Conservation (phyloP, 64 coral and sea anemone genomes). For the Astreopora myriophthalma region DNA sequence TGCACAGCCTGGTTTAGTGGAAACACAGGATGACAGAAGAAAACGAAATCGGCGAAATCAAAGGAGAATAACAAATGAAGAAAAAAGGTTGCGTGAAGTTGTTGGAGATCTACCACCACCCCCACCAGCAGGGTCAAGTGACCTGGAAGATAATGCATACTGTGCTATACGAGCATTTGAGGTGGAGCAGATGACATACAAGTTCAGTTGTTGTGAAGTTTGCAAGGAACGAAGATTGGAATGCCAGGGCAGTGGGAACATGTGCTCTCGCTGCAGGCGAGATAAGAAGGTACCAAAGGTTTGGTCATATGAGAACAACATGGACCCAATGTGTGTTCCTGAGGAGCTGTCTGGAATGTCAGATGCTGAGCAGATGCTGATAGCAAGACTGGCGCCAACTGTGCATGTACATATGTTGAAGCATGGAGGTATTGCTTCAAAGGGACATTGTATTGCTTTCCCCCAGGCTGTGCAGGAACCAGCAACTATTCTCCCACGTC, state of each 20-base stretch:
- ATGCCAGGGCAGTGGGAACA: too few species aligned
- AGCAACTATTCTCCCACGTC: conserved; percentile 14
- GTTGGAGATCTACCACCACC: conserved; percentile 39
- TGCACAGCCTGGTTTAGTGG: neutral
- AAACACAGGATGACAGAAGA: conserved; percentile 6
- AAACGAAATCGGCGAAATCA: neutral
- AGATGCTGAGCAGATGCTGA: conserved; percentile 59
- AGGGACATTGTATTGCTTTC: conserved; percentile 38
- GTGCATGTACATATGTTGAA: conserved; percentile 36
- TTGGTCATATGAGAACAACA: conserved; percentile 39
- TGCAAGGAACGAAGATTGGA: too few species aligned
- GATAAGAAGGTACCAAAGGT: conserved; percentile 44
- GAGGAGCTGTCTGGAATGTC: conserved; percentile 6
- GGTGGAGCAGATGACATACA: conserved; percentile 15
- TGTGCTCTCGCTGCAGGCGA: conserved; percentile 10
- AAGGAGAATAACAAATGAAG: neutral
- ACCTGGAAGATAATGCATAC: conserved; percentile 11
- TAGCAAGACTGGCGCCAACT: conserved; percentile 30
- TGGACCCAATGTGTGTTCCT: conserved; percentile 37
- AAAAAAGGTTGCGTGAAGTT: conserved; percentile 6
- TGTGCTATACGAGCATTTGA: conserved; percentile 56
- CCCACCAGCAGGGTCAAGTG: conserved; percentile 22
- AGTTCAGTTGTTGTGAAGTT: too few species aligned
- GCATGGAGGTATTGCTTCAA: conserved; percentile 49
- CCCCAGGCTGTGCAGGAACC: conserved; percentile 39